Evolutionary conservation across 2,797 vertebrate genomes (phyloP), one percentile per base, ranked within the genome.

Genomic region (Calcarius lapponicus): DNA sequence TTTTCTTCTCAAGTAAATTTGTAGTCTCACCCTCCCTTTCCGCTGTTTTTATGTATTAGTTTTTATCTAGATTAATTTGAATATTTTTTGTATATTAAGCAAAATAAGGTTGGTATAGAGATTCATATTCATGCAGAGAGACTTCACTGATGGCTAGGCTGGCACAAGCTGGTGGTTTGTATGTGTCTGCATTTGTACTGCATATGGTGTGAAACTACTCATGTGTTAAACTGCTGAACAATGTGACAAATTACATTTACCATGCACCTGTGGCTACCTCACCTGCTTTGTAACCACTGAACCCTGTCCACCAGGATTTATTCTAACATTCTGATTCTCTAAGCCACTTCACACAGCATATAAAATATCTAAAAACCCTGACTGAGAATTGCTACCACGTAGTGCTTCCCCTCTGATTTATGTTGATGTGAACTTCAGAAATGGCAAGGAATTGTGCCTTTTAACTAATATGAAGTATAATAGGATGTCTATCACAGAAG

Each of bases 181-280:
- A 21, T 53, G n/a, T 76, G 71, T 70, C 85, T 94, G 80, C 48
- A 32, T 91, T 93, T 92, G 70, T 80, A 32, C 47, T 92, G 74
- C 92, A 84, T 86, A 88, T 79, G 75, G 92, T 66, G 85, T 90
- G 95, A 86, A 93, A 92, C 91, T 76, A 90, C 65, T 73, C 92
- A 86, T 92, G 96, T 90, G 92, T 92, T 94, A 96, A 95, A 94
- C 87, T 73, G 73, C 80, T 88, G 85, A 96, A 96, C 92, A 94
- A 92, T 90, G 82, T 96, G 94, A 95, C 96, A 96, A 94, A 96
- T 95, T 95, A 62, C 87, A 96, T 96, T 93, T 94, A 86, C 90
- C 76, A 76, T 75, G 87, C 93, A 96, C 92, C 95, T 95, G 95
- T 96, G 95, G 78, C 90, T 95, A 81, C 60, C 70, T 96, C 91